Evolutionary conservation across 2,113 vertebrate genomes (phyloP).

Genomic region (Triplophysa tibetana): DNA sequence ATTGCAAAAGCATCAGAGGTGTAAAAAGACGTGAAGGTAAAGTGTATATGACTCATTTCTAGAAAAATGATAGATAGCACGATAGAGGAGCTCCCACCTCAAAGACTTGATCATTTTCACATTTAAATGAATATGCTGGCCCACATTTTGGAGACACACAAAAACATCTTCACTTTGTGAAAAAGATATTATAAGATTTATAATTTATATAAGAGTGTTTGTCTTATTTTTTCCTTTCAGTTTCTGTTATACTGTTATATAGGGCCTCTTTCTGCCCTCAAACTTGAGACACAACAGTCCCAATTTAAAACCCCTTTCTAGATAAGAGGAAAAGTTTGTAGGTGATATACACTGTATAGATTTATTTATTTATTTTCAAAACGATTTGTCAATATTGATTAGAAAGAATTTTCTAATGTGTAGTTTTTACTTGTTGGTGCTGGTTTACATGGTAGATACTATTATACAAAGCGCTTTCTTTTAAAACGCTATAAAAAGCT

Average conservation of each 20-base stretch:
- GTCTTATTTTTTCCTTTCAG: not conserved
- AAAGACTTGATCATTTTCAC: conserved; percentile 35
- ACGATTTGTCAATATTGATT: no score
- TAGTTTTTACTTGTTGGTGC: no score
- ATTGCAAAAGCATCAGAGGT: conserved; percentile 43
- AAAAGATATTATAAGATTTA: not conserved
- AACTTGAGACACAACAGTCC: not conserved
- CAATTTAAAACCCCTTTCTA: not conserved
- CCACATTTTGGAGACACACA: not conserved
- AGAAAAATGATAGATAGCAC: conserved; percentile 20
- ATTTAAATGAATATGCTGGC: conserved; percentile 35
- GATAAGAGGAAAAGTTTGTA: no score
- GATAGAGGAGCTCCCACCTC: conserved; percentile 7
- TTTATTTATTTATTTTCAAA: no score
- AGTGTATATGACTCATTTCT: conserved; percentile 52
- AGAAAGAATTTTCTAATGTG: no score
- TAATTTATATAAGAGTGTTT: no score
- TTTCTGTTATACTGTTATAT: not conserved
- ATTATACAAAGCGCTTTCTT: no score
- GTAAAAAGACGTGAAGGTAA: conserved; percentile 33
- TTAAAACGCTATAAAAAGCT: no score
- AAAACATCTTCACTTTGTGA: not conserved
- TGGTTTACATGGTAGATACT: no score
- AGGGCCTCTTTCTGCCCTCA: not conserved
- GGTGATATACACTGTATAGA: no score